phyloP scores from a whole-genome alignment of 1,140 invertebrate species.

The Drosophila aff. region DNA sequence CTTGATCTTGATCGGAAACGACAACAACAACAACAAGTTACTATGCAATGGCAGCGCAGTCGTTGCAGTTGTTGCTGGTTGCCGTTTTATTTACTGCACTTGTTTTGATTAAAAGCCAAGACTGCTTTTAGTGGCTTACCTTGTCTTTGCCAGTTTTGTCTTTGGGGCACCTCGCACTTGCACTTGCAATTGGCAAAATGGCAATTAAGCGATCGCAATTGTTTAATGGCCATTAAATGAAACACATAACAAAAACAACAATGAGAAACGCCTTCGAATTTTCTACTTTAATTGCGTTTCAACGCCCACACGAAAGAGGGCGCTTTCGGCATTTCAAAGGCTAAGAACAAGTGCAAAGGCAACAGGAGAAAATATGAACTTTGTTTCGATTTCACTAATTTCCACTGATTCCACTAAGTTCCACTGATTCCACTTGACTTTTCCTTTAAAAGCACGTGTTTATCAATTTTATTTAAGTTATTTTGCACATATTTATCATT shows the following conservation, averaged over 20 bases:
- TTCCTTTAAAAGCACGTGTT: background rate
- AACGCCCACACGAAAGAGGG: constrained; percentile 1
- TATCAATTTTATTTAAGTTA: background rate
- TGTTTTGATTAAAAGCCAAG: constrained; percentile 78
- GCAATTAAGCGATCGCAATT: constrained; percentile 34
- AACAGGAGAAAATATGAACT: background rate
- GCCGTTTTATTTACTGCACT: constrained; percentile 70
- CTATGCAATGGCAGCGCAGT: constrained; percentile 42
- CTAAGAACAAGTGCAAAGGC: background rate
- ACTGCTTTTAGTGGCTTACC: constrained; percentile 54
- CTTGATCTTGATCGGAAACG: constrained; percentile 82
- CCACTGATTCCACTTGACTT: background rate
- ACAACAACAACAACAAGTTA: constrained; percentile 20
- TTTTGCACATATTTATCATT: background rate
- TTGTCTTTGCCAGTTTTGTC: constrained; percentile 79
- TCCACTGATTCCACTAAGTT: background rate
- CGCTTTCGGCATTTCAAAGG: background rate
- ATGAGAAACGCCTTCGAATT: background rate
- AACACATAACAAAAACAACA: background rate
- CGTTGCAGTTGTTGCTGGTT: constrained; percentile 41
- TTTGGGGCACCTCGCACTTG: constrained; percentile 67
- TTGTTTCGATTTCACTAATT: background rate
- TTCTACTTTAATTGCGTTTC: background rate
- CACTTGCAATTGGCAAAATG: constrained; percentile 57
- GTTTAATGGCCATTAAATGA: constrained; percentile 15